phyloP scores from a whole-genome alignment of 2,888 invertebrate genomes.

The Dicyrtomina minuta region DNA sequence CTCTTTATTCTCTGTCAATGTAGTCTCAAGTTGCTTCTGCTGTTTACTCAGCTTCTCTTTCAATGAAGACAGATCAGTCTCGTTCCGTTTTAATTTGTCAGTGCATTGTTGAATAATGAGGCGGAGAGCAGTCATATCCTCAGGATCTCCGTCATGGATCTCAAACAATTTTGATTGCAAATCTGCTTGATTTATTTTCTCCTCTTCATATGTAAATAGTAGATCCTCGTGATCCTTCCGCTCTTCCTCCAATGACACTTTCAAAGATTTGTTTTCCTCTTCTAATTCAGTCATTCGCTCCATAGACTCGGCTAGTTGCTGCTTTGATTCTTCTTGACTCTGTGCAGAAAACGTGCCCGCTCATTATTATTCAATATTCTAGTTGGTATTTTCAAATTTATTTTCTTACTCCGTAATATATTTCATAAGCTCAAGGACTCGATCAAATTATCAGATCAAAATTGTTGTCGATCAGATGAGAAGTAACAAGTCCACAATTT shows the following conservation, averaged over 20 bases:
- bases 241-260: conserved; percentile 68
- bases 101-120: conserved; percentile 8
- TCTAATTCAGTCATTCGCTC: conserved; percentile 59
- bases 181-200: conserved; percentile 83
- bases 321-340: conserved; percentile 61
- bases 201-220: conserved; percentile 87
- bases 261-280: conserved; percentile 56
- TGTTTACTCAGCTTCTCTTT: conserved; percentile 14
- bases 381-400: neutral
- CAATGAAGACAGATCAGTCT: conserved; percentile 3
- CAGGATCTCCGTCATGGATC: conserved; percentile 4
- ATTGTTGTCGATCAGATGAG: no score
- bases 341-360: conserved; percentile 27
- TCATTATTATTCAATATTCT: neutral
- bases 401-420: neutral
- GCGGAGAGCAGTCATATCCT: conserved; percentile 13
- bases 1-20: conserved; percentile 1
- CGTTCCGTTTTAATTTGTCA: conserved; percentile 17
- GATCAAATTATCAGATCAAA: no score
- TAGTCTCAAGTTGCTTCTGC: conserved; percentile 10
- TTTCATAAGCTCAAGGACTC: conserved; percentile 2
- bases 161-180: conserved; percentile 64
- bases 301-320: conserved; percentile 58
- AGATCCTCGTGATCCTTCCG: conserved; percentile 82
- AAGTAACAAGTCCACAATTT: no score